Conservation (phyloP, 2,113 vertebrate genomes). For the Brevimyrus niger region DNA sequence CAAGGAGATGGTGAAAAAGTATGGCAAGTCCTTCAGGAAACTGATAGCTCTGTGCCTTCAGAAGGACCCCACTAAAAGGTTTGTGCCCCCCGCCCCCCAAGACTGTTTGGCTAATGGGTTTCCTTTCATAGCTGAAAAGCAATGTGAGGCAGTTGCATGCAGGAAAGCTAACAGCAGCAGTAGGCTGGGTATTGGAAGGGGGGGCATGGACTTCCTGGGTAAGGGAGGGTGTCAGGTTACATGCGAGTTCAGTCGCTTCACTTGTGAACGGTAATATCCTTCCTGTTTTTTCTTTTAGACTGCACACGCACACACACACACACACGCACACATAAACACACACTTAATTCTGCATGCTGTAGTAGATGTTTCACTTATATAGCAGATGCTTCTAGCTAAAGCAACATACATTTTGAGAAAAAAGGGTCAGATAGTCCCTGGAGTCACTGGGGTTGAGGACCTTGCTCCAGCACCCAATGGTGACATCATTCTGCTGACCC, state of each 20-base stretch:
- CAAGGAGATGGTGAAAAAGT: conserved; percentile 95
- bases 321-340: too few species aligned
- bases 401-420: not conserved
- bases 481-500: not conserved
- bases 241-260: not conserved
- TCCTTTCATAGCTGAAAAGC: not conserved
- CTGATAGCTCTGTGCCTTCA: conserved; percentile 96
- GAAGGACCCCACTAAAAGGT: conserved; percentile 98
- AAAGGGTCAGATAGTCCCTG: not conserved
- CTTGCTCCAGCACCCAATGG: not conserved
- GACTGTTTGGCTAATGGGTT: not conserved
- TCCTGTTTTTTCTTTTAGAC: not conserved
- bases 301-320: not conserved
- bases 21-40: conserved; percentile 98
- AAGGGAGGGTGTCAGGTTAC: not conserved
- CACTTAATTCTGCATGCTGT: not conserved
- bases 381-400: not conserved
- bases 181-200: not conserved
- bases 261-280: not conserved
- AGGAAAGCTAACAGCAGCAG: not conserved
- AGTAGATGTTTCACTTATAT: not conserved
- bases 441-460: not conserved
- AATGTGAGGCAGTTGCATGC: not conserved
- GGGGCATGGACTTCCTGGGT: not conserved
- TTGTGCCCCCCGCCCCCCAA: not conserved